Base-by-base conservation (phyloP, 64 coral and sea anemone genomes). In the Exaiptasia diaphana region DNA sequence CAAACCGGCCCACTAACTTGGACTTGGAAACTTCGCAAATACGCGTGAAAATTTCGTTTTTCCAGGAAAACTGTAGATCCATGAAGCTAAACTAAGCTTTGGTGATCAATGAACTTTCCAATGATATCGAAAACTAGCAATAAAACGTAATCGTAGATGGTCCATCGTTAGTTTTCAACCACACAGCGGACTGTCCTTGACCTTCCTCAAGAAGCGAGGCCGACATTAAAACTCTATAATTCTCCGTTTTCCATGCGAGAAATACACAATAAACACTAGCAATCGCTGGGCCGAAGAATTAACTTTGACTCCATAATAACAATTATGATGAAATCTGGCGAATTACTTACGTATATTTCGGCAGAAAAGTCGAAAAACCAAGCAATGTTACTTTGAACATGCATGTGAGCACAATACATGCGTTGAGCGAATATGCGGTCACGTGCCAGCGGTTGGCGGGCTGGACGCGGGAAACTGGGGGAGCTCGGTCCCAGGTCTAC, bases 341-440 rank as follows among this genome's bases (percentile, higher is more conserved):
- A 4, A 73, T n/a, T 73, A 73, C 69, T 73, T 73, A 73, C 69
- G 69, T 73, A 73, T 73, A 73, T 73, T 73, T 73, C 28, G 44
- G 69, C 69, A 73, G 69, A 73, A 52, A 73, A 73, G 69, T 45
- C 41, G 69, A 73, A 73, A 73, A 45, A 73, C 26, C 26, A 49
- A 73, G 41, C 41, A 45, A 9, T 73, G 44, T 37, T 49, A n/a
- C 69, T 42, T 25, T 27, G 44, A 12, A 52, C 10, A 73, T 49
- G 69, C 69, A 73, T 73, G 69, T 73, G 69, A 73, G 69, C 69
- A 73, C 69, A 73, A 73, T 73, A 73, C 69, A 65, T 65, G 69
- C 69, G 69, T 73, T 73, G 69, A 73, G 38, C 69, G 69, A 73
- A 73, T 73, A 73, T 73, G 69, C 69, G 40, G 69, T 73, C 69